Evolutionary conservation across 1,140 invertebrate species (phyloP), one percentile per base, ranked within the genome.

Genomic region (Eupristina koningsbergeri): DNA sequence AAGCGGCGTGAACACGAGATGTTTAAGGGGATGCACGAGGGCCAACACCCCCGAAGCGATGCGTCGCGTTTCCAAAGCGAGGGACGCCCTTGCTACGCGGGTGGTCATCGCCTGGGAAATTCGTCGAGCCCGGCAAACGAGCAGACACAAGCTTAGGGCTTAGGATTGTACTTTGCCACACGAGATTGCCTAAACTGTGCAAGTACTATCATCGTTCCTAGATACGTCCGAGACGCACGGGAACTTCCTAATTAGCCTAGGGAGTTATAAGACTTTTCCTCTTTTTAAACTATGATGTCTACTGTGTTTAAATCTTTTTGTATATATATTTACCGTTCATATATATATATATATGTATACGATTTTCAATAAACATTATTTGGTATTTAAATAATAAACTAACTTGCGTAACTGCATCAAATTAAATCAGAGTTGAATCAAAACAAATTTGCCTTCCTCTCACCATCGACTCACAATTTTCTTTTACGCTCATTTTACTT

Each of bases 51-150:
- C 26, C 15, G 6, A 41, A n/a, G 67, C 67, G 36, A 41, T 41
- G 22, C 31, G 29, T 71, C 64, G 34, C 39, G 34, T 69, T 69
- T 69, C 13, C 36, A 29, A 39, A 69, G n/a, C n/a, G n/a, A n/a
- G n/a, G n/a, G 58, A 26, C 26, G 26, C 26, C 15, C 13, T 34
- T 58, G 11, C 17, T 31, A 31, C 34, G 73, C 5, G 71, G 39
- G n/a, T n/a, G n/a, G n/a, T n/a, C n/a, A n/a, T 75, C 45, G 45
- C 26, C 45, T 31, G 53, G 45, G n/a, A 78, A 61, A 63, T 41
- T 78, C 34, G 26, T 19, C 2, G 19, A 78, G 29, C 64, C 64
- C 41, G 39, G 45, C 58, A 61, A 78, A 31, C 34, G 22, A 29
- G n/a, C n/a, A n/a, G n/a, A 61, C 34, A 41, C 45, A 64, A n/a